Conservation (phyloP, 2,113 vertebrate genomes). For the Dendropsophus ebraccatus region DNA sequence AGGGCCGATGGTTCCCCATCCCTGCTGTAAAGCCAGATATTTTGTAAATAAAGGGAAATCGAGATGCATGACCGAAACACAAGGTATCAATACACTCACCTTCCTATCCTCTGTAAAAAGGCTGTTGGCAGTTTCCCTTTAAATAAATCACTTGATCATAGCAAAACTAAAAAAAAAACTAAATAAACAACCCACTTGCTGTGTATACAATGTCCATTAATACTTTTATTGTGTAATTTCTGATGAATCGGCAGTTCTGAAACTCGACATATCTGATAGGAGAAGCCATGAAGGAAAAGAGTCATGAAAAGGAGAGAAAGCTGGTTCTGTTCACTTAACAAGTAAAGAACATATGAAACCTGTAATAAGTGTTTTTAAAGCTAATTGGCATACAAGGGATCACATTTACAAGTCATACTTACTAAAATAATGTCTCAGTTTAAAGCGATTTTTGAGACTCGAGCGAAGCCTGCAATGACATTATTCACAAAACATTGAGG, state of each 20-base stretch:
- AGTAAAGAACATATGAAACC: conserved; percentile 30
- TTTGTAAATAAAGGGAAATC: too few species aligned
- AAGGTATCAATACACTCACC: too few species aligned
- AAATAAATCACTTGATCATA: not conserved
- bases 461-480: conserved; percentile 42
- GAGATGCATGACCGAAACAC: too few species aligned
- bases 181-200: not conserved
- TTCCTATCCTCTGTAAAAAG: too few species aligned
- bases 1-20: too few species aligned
- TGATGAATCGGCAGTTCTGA: not conserved
- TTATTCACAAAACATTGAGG: conserved; percentile 64
- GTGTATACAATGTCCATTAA: too few species aligned
- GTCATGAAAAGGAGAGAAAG: conserved; percentile 3
- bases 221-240: not conserved
- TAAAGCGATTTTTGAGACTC: conserved; percentile 38
- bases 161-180: not conserved
- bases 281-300: not conserved
- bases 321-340: conserved; percentile 38
- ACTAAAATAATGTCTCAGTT: conserved; percentile 48
- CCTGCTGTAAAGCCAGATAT: too few species aligned
- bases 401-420: conserved; percentile 53
- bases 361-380: conserved; percentile 48
- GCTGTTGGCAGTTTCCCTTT: too few species aligned
- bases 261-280: not conserved
- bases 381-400: conserved; percentile 50